A percentile compares a stretch with the other conserved stretches of the same genome.
Conservation (phyloP, 2,113 vertebrate species). For the Lasiurus borealis region DNA sequence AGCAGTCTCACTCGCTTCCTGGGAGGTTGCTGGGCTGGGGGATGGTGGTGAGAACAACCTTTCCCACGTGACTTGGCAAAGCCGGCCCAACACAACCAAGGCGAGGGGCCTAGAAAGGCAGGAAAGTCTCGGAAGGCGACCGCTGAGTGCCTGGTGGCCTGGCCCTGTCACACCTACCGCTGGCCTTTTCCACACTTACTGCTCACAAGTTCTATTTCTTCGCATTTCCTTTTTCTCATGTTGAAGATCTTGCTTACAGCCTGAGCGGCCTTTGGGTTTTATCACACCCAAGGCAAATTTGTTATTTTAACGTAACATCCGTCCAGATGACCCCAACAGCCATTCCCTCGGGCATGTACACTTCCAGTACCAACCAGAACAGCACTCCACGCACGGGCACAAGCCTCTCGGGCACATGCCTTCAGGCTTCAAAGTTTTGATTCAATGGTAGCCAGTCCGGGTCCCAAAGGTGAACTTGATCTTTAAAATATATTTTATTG, state of each 20-base stretch:
- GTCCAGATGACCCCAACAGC: neutral
- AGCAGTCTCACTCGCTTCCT: neutral
- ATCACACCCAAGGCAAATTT: neutral
- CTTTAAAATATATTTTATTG: too few relatives aligned
- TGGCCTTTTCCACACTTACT: neutral
- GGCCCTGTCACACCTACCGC: neutral
- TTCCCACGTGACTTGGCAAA: neutral
- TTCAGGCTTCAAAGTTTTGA: neutral
- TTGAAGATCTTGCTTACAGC: neutral
- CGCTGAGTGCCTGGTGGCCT: neutral
- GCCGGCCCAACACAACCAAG: neutral
- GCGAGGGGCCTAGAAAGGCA: neutral
- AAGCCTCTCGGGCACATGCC: neutral
- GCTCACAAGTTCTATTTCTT: neutral
- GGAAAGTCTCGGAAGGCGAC: neutral
- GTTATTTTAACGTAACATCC: neutral
- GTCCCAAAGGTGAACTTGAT: neutral
- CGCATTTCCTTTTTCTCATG: neutral
- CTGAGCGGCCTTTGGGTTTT: neutral
- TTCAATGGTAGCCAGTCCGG: neutral
- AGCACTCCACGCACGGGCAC: neutral
- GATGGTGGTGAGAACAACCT: neutral
- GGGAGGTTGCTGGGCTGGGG: neutral
- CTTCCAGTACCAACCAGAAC: neutral
- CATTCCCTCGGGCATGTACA: rapidly evolving